phyloP scores from a whole-genome alignment of 2,113 vertebrate genomes.

The Hypomesus transpacificus region DNA sequence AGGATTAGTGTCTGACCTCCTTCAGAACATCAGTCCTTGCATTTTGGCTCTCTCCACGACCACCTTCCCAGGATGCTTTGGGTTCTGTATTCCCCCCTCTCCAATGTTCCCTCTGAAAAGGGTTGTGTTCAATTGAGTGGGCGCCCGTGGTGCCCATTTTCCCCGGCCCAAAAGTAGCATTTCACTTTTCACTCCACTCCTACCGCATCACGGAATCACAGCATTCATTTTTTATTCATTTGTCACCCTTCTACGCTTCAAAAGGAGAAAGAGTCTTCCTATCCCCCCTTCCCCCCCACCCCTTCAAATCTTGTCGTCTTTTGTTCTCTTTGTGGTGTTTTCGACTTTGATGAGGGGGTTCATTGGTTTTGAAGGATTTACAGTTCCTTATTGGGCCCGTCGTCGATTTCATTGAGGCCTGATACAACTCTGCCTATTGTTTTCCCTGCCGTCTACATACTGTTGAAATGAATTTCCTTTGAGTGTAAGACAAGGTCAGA shows the following conservation, averaged over 20 bases:
- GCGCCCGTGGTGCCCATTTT: slow-evolving; percentile 35
- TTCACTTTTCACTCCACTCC: neutral
- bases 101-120: too few relatives aligned
- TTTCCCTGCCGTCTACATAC: neutral
- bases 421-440: neutral
- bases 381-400: neutral
- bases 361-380: neutral
- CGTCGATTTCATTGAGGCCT: neutral
- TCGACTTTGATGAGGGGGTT: slow-evolving; percentile 1
- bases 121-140: slow-evolving; percentile 16
- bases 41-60: slow-evolving; percentile 4
- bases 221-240: slow-evolving; percentile 36
- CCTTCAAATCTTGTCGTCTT: neutral
- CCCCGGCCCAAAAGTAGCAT: neutral
- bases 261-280: slow-evolving; percentile 8
- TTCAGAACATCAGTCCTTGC: neutral
- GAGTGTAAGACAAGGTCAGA: neutral
- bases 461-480: neutral
- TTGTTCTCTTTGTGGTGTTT: slow-evolving; percentile 9
- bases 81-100: slow-evolving; percentile 5
- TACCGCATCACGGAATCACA: slow-evolving; percentile 32
- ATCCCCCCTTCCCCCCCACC: neutral
- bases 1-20: neutral
- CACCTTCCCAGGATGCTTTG: slow-evolving; percentile 50
- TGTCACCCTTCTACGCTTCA: slow-evolving; percentile 1